Evolutionary conservation across 2,888 invertebrate species (phyloP).

Genomic region (Lithophane socia): DNA sequence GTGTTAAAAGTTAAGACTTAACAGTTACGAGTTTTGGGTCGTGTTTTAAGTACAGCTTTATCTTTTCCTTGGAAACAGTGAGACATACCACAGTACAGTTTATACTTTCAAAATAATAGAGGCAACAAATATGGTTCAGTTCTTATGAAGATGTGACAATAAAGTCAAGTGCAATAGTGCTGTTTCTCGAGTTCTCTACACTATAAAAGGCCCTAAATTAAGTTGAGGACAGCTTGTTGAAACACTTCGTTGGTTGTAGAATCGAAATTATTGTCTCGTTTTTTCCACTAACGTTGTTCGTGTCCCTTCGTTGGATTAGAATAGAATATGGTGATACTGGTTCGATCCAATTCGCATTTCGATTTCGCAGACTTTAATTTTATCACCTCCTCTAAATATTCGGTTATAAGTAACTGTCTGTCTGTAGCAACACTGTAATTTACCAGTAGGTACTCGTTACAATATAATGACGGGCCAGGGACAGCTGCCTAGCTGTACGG

Average conservation of each 20-base stretch:
- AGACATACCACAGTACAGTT: slow-evolving; percentile 1
- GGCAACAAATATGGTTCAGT: not conserved
- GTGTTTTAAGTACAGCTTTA: slow-evolving; percentile 27
- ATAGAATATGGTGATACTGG: not conserved
- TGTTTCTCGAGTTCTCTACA: not conserved
- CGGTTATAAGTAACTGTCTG: not conserved
- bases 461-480: slow-evolving; percentile 75
- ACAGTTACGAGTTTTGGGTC: slow-evolving; percentile 26
- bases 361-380: not conserved
- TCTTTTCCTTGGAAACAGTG: slow-evolving; percentile 28
- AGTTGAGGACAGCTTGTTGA: not conserved
- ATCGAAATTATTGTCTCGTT: not conserved
- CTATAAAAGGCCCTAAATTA: not conserved
- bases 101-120: slow-evolving; percentile 10
- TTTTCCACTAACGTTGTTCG: not conserved
- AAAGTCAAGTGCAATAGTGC: not conserved
- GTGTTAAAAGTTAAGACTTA: not conserved
- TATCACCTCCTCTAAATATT: slow-evolving; percentile 39
- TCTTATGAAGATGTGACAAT: not conserved
- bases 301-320: not conserved
- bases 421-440: slow-evolving; percentile 55
- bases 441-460: slow-evolving; percentile 68
- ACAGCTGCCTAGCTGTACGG: slow-evolving; percentile 68
- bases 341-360: not conserved
- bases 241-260: slow-evolving; percentile 4